A percentile compares a stretch with the other conserved stretches of the same genome.
These are phyloP conservation scores for Chlorops oryzae DNA, from an alignment of 1,140 invertebrate genomes.

Conservation along the genomic window DNA sequence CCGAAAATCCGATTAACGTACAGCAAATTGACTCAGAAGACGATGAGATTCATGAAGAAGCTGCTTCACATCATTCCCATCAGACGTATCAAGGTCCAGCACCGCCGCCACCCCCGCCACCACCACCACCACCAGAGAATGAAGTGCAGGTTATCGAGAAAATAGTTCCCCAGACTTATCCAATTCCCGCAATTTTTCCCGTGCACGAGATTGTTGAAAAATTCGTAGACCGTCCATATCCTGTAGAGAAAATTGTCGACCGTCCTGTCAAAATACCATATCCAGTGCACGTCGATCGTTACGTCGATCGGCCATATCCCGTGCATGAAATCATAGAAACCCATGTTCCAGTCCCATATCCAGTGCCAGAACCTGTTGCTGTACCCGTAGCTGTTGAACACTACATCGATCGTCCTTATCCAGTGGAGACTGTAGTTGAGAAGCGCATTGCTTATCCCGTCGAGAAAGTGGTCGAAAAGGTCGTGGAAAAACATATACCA, in stretches of 20 bases:
- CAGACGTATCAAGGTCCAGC: conserved; percentile 16
- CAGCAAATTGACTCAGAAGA: conserved; percentile 29
- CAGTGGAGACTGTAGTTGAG: conserved; percentile 47
- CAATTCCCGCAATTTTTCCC: conserved; percentile 40
- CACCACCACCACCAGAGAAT: neutral
- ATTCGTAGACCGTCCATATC: conserved; percentile 42
- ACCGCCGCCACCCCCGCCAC: neutral
- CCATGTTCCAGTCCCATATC: conserved; percentile 52
- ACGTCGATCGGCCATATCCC: conserved; percentile 50
- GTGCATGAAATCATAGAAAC: conserved; percentile 51
- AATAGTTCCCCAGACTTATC: conserved; percentile 50
- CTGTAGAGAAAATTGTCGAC: conserved; percentile 34
- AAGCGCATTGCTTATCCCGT: conserved; percentile 50
- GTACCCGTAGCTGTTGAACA: conserved; percentile 51
- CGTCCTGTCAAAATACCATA: conserved; percentile 8
- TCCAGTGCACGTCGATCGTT: conserved; percentile 22
- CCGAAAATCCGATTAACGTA: conserved; percentile 35
- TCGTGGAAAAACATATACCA: conserved; percentile 38
- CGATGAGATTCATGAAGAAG: conserved; percentile 24
- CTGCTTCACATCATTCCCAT: conserved; percentile 18
- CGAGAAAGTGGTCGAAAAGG: conserved; percentile 40
- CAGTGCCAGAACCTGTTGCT: conserved; percentile 50
- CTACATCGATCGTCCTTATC: conserved; percentile 47
- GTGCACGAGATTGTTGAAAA: conserved; percentile 45
- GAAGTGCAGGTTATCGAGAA: conserved; percentile 48